Evolutionary conservation across 2,113 vertebrate genomes (phyloP), one percentile per base, ranked within the genome.

Genomic region (Sciurus niger): DNA sequence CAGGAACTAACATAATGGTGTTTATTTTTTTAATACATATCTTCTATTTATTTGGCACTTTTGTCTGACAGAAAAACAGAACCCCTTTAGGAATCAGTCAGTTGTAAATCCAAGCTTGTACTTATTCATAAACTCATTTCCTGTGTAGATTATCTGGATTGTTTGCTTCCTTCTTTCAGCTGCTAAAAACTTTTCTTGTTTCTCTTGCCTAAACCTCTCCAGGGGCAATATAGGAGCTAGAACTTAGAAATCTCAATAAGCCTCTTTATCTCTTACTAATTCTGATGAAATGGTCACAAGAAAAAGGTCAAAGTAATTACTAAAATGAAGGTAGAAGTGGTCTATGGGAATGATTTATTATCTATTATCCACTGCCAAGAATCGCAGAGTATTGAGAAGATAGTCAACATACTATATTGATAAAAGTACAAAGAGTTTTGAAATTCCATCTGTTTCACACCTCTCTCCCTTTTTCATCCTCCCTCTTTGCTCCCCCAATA

Each of bases 111-210:
- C 25, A 84, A 74, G 84, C 7, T 76, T 28, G n/a, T 53, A 18
- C 51, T 89, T 89, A 85, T 63, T 76, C 16, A 78, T 68, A 53
- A 97, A 89, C 14, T 78, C 53, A 48, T 55, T 95, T 96, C 55
- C 48, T 55, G 1, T 82, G 34, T 67, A 8, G 34, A 46, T 72
- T 72, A 14, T 87, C 82, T 46, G 51, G 10, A 14, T 28, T 37
- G 3, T 40, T 74, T 53, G 18, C 65, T 63, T 51, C 18, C 55
- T 68, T 89, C 87, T 92, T 77, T 85, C 17, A 89, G 40, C 14
- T 95, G 37, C 1, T 83, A 86, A 9, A 63, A 48, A 58, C 9
- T 32, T 58, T 93, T 51, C 32, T 48, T 67, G 32, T 87, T 92
- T 89, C 51, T 74, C 55, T 96, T 86, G 8, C 28, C 43, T 93